Base-by-base conservation (phyloP, 2,888 invertebrate genomes). In the Hemithea aestivaria region DNA sequence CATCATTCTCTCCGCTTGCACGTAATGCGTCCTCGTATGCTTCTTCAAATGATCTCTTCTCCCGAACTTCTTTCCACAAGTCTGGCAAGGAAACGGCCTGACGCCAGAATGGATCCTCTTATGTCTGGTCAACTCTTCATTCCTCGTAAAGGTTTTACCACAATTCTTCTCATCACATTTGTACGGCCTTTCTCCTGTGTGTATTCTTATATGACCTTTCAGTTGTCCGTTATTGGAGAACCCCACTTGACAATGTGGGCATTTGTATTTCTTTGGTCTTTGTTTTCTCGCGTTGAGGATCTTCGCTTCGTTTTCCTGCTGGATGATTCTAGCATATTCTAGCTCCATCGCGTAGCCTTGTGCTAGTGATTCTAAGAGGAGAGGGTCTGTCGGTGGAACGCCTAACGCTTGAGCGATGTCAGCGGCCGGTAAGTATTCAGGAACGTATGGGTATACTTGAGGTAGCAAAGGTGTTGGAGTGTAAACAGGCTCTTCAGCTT, bases 211-310 rank as follows among this genome's bases (percentile, higher is more conserved):
- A 66, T 97, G 96, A 8, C 96, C 96, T 70, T 94, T 95, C 0
- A 97, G 82, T 58, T 97, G 96, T 0, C 96, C 96, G 73, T 96
- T 96, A 72, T 97, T 97, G n/a, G 96, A 96, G 72, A 97, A 97
- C 0, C 95, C 95, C 0, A 95, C 95, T 55, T 94, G 91, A 66
- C 97, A 97, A 61, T 95, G 93, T 0, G 94, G 93, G 62, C 98
- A 97, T 53, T 95, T 92, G 76, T 97, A 97, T 65, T 96, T 96
- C 76, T 96, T 96, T 1, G 97, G 96, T 1, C 96, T 88, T 55
- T 94, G 92, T 61, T 96, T 94, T 50, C 92, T 88, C 0, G 91
- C 84, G 56, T 90, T 92, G 2, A 92, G 54, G 0, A 91, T 74
- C 62, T 92, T 92, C 0, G 90, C 85, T 59, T 92, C 92, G 45